Percentiles rank a stretch among this genome's conserved stretches.
Conservation (phyloP, 2,888 invertebrate species). For the Quadriops clusia region DNA sequence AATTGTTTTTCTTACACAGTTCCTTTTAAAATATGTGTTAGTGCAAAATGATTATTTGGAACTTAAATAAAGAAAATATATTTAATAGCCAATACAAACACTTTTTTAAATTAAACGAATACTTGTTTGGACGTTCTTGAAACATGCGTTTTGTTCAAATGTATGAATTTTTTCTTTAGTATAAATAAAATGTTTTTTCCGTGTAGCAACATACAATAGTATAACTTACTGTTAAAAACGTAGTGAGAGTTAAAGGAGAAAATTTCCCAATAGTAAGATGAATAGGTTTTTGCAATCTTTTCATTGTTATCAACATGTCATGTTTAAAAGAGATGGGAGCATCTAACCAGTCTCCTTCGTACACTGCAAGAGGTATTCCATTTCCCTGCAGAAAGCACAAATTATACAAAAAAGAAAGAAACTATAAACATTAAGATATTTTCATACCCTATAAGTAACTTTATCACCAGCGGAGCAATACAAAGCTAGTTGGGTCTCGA, state of each 20-base stretch:
- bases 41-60: too few relatives aligned
- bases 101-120: too few relatives aligned
- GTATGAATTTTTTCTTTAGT: background rate
- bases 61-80: too few relatives aligned
- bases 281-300: slow-evolving; percentile 19
- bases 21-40: too few relatives aligned
- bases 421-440: background rate
- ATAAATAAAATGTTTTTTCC: background rate
- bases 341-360: slow-evolving; percentile 19
- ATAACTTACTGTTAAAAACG: slow-evolving; percentile 20
- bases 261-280: slow-evolving; percentile 22
- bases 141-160: too few relatives aligned
- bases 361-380: slow-evolving; percentile 15
- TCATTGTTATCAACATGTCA: slow-evolving; percentile 20
- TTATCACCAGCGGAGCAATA: slow-evolving; percentile 15
- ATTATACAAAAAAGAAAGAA: background rate
- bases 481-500: slow-evolving; percentile 13
- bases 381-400: slow-evolving; percentile 10
- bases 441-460: slow-evolving; percentile 12
- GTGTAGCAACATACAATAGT: background rate
- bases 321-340: slow-evolving; percentile 17
- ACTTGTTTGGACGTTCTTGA: too few relatives aligned
- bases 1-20: too few relatives aligned
- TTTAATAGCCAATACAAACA: too few relatives aligned
- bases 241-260: slow-evolving; percentile 18